phyloP scores from a whole-genome alignment of 2,888 invertebrate genomes.

The Drosophila robusta region DNA sequence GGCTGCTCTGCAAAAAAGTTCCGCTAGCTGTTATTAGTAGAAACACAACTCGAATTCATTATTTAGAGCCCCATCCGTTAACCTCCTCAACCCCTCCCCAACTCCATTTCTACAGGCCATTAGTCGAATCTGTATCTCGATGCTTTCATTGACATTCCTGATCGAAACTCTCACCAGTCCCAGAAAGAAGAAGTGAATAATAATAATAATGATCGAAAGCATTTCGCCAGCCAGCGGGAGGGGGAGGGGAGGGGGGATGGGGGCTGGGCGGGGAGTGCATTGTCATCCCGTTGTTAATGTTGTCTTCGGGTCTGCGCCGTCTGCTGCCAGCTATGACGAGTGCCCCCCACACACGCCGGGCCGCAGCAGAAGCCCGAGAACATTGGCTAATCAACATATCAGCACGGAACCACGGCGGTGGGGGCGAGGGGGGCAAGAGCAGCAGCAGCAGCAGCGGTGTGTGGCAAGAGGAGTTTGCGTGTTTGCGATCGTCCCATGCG shows the following conservation, averaged over 20 bases:
- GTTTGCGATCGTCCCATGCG: constrained; percentile 66
- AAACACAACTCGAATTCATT: too few species aligned
- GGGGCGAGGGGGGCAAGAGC: too few species aligned
- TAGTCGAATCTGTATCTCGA: neutral
- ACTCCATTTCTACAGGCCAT: neutral
- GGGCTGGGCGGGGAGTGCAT: constrained; percentile 36
- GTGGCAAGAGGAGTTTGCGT: constrained; percentile 37
- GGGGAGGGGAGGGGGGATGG: neutral
- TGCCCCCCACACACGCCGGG: constrained; percentile 35
- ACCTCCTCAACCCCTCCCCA: too few species aligned
- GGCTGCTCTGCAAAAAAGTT: too few species aligned
- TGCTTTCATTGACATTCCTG: constrained; percentile 2
- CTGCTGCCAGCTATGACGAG: constrained; percentile 57
- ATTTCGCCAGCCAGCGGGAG: constrained; percentile 10
- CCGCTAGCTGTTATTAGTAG: too few species aligned
- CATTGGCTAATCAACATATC: constrained; percentile 77
- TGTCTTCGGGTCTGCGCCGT: constrained; percentile 58
- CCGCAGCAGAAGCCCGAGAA: constrained; percentile 35
- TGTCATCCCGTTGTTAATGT: constrained; percentile 66
- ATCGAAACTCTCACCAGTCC: constrained; percentile 17
- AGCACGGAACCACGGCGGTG: constrained; percentile 45
- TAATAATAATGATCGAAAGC: constrained; percentile 45
- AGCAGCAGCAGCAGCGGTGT: too few species aligned
- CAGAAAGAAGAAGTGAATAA: neutral
- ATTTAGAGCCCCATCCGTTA: too few species aligned